Evolutionary conservation across 1,140 invertebrate species (phyloP).

Genomic region (Aphidius gifuensis): DNA sequence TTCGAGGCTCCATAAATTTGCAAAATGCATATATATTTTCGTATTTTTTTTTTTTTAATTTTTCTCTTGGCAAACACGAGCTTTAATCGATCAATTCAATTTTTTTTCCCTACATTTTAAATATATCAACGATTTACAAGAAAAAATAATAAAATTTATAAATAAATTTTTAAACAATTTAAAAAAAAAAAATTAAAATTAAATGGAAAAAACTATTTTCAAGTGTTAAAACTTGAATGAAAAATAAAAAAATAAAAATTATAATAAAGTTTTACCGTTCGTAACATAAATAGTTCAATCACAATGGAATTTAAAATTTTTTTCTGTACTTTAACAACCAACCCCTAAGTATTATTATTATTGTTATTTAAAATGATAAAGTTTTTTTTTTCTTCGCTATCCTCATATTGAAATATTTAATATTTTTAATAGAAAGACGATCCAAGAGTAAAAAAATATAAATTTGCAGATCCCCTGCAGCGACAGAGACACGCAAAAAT

Average conservation of each 20-base stretch:
- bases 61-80: constrained; percentile 20
- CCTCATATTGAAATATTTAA: constrained; percentile 37
- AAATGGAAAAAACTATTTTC: constrained; percentile 6
- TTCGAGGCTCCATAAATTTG: constrained; percentile 9
- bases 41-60: constrained; percentile 17
- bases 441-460: constrained; percentile 12
- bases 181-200: not conserved
- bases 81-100: constrained; percentile 21
- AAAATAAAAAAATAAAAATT: not conserved
- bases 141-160: not conserved
- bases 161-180: no score
- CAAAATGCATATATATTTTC: constrained; percentile 13
- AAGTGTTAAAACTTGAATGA: not conserved
- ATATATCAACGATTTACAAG: constrained; percentile 5
- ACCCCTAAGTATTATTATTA: no score
- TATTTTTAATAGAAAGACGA: constrained; percentile 36
- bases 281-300: constrained; percentile 43
- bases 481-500: not conserved
- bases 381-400: constrained; percentile 8
- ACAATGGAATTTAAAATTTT: constrained; percentile 35
- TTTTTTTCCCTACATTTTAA: not conserved
- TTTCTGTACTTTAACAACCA: constrained; percentile 17
- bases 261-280: constrained; percentile 6
- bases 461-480: not conserved
- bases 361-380: no score